A percentile compares a stretch with the other conserved stretches of the same genome.
These are phyloP conservation scores for Nasua narica DNA, from an alignment of 2,797 vertebrate species.

Conservation along the genomic window DNA sequence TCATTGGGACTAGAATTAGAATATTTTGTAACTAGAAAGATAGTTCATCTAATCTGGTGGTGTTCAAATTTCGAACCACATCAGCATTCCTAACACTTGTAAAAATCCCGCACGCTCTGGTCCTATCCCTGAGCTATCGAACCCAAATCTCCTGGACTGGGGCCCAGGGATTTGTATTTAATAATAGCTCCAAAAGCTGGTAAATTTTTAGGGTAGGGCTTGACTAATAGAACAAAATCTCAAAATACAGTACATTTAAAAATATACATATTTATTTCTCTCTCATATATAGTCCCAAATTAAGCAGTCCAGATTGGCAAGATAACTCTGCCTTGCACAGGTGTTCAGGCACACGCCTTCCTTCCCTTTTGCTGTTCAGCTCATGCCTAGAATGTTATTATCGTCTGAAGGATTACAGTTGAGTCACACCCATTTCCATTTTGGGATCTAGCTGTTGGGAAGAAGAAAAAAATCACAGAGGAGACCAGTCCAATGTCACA, in stretches of 20 bases:
- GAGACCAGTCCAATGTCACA: neutral
- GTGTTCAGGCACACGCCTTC: neutral
- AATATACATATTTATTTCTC: neutral
- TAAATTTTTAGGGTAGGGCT: neutral
- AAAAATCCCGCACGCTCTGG: neutral
- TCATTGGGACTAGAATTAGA: neutral
- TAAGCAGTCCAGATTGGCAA: neutral
- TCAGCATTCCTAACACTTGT: neutral
- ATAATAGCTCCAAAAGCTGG: neutral
- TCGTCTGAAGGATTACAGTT: neutral
- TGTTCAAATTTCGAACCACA: neutral
- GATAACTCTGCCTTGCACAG: neutral
- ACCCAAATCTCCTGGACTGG: neutral
- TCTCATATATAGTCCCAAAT: neutral
- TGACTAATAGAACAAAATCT: neutral
- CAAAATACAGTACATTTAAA: neutral
- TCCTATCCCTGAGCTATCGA: neutral
- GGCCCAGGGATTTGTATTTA: neutral
- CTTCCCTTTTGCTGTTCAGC: neutral
- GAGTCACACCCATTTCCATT: neutral
- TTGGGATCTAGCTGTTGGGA: neutral
- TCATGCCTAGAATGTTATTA: neutral
- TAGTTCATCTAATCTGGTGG: neutral
- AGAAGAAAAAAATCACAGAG: neutral
- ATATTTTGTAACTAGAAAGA: neutral